phyloP scores from a whole-genome alignment of 2,113 vertebrate genomes.

The Psophia crepitans region DNA sequence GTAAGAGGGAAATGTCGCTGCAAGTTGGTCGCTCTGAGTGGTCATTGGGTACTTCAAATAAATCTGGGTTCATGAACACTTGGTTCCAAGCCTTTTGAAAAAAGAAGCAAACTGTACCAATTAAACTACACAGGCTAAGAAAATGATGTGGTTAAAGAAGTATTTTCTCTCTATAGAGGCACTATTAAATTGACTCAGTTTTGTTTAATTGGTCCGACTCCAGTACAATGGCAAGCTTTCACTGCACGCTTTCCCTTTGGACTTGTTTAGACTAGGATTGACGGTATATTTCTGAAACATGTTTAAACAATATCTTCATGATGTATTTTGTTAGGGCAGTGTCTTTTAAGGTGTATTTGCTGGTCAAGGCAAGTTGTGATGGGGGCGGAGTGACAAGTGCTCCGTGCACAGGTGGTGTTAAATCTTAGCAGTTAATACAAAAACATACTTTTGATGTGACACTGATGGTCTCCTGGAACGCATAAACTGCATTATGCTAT shows the following conservation, averaged over 20 bases:
- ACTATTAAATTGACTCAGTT: conserved; percentile 9
- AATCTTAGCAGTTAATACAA: background rate
- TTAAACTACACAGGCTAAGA: conserved; percentile 2
- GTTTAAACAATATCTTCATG: conserved; percentile 1
- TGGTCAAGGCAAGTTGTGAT: background rate
- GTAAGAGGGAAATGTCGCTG: background rate
- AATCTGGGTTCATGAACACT: background rate
- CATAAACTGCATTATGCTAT: background rate
- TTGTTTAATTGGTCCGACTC: conserved; percentile 21
- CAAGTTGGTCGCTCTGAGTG: background rate
- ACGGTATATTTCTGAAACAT: conserved; percentile 1
- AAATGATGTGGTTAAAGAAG: conserved; percentile 45
- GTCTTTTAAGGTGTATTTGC: background rate
- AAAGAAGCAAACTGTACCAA: background rate
- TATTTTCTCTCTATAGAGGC: conserved; percentile 5
- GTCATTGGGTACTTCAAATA: background rate
- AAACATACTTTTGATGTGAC: background rate
- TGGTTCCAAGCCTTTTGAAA: background rate
- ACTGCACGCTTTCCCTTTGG: background rate
- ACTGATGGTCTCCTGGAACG: background rate
- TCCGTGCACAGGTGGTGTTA: background rate
- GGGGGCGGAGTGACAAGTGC: background rate
- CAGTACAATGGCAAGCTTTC: conserved; percentile 29
- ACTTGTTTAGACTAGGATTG: conserved; percentile 54
- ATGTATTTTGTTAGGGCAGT: background rate